A percentile compares a stretch with the other conserved stretches of the same genome.
Conservation (phyloP, 2,113 vertebrate genomes). For the Prolemur simus region DNA sequence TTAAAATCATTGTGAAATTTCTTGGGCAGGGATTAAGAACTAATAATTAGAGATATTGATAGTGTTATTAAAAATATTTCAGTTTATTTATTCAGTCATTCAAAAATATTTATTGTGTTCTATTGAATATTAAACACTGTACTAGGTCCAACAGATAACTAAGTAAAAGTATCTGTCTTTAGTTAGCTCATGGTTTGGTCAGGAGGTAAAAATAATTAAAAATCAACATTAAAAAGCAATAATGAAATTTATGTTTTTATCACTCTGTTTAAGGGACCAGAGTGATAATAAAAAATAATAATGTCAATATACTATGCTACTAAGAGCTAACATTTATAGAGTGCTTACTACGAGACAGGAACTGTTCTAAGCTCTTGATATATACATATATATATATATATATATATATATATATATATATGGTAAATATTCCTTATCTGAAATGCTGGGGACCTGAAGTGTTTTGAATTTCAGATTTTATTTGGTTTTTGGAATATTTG, state of each 20-base stretch:
- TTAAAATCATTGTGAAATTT: slow-evolving; percentile 23
- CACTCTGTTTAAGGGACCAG: neutral
- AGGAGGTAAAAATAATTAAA: slow-evolving; percentile 44
- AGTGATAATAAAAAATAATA: neutral
- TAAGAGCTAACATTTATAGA: neutral
- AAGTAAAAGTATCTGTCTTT: neutral
- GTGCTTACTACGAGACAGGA: neutral
- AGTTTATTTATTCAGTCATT: slow-evolving; percentile 29
- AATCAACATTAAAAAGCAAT: slow-evolving; percentile 12
- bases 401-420: neutral
- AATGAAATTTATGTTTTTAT: slow-evolving; percentile 13
- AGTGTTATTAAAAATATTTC: slow-evolving; percentile 2
- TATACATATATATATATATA: too few species aligned
- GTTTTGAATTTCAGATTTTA: neutral
- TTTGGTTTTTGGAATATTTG: neutral
- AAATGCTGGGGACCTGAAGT: neutral
- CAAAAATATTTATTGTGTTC: neutral
- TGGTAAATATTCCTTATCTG: neutral
- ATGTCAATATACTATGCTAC: neutral
- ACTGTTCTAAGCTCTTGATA: neutral
- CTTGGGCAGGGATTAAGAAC: neutral
- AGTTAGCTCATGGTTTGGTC: neutral
- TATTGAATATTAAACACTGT: neutral
- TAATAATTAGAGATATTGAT: neutral
- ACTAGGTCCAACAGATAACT: neutral